Conservation (phyloP, 2,797 vertebrate species). For the Onychomys arenicola region DNA sequence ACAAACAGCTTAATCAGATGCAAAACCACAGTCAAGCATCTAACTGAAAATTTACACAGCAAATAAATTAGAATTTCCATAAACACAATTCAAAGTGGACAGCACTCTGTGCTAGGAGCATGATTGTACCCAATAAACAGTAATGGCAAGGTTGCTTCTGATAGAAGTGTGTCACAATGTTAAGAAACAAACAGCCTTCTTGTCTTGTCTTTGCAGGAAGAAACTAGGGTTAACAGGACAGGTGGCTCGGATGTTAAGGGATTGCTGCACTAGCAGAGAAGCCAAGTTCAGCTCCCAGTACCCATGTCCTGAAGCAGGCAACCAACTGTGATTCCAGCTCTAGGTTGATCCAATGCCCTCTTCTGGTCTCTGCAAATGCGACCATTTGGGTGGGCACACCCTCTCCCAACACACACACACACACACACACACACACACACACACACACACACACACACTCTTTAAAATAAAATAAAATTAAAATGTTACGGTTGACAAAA, state of each 20-base stretch:
- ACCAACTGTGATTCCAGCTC: not conserved
- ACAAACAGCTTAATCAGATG: constrained; percentile 2
- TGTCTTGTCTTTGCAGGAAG: not conserved
- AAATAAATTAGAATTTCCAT: not conserved
- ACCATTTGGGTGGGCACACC: not conserved
- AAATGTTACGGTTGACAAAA: not conserved
- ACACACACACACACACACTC: not conserved
- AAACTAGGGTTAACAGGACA: not conserved
- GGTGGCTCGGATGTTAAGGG: not conserved
- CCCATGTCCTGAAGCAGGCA: not conserved
- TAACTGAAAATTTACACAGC: constrained; percentile 21
- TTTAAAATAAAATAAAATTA: not conserved
- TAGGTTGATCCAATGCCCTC: not conserved
- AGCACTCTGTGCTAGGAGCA: not conserved
- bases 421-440: not conserved
- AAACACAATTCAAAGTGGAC: not conserved
- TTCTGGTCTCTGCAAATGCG: not conserved
- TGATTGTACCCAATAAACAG: not conserved
- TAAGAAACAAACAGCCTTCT: constrained; percentile 7
- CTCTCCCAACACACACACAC: not conserved
- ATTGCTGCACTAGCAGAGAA: not conserved
- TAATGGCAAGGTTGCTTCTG: not conserved
- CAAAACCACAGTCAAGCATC: not conserved
- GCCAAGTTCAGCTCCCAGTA: not conserved
- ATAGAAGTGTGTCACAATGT: not conserved